Percentiles rank a stretch among this genome's conserved stretches.
phyloP scores from a whole-genome alignment of 2,113 vertebrate species.

The Passer montanus region DNA sequence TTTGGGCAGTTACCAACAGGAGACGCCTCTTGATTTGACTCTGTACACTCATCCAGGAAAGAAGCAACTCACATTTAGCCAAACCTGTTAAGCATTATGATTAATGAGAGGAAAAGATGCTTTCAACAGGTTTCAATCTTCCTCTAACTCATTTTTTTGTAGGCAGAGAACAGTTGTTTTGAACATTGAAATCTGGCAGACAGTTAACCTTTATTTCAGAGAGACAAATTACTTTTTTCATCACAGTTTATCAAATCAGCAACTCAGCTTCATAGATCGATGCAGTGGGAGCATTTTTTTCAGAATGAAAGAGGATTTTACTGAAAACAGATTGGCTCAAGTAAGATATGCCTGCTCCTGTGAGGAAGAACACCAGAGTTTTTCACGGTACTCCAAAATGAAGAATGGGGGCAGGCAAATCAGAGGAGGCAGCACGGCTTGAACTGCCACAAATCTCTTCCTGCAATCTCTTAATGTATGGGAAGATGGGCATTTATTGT shows the following conservation, averaged over 20 bases:
- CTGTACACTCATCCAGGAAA: neutral
- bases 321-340: neutral
- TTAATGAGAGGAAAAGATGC: neutral
- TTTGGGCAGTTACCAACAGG: neutral
- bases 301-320: neutral
- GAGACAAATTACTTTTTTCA: slow-evolving; percentile 55
- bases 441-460: neutral
- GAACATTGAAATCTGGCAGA: slow-evolving; percentile 34
- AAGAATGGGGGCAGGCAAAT: neutral
- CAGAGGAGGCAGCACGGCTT: neutral
- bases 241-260: slow-evolving; percentile 60
- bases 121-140: slow-evolving; percentile 9
- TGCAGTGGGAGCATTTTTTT: neutral
- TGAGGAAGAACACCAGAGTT: neutral
- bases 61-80: neutral
- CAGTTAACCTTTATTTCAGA: slow-evolving; percentile 60
- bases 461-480: neutral
- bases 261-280: slow-evolving; percentile 24
- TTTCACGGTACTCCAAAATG: neutral
- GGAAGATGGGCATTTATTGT: neutral
- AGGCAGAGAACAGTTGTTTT: slow-evolving; percentile 53
- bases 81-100: neutral
- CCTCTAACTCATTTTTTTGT: slow-evolving; percentile 19
- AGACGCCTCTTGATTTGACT: neutral
- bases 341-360: neutral